Evolutionary conservation across 2,888 invertebrate species (phyloP).

Genomic region (Drosophila nr. perissopoda): DNA sequence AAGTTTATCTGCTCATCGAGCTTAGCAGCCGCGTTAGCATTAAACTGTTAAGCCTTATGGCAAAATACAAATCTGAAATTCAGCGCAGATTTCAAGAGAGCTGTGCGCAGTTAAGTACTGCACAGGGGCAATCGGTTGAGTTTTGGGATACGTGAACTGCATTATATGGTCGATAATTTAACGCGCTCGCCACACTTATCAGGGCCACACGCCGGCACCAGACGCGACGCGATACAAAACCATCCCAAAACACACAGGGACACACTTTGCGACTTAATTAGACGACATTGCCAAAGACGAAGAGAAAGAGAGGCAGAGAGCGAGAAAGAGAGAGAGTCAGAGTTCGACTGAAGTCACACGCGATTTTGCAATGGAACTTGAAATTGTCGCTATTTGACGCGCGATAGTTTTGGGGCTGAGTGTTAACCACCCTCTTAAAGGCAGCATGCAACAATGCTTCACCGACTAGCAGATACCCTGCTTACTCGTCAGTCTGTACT

Average conservation of each 20-base stretch:
- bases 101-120: slow-evolving; percentile 17
- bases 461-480: slow-evolving; percentile 3
- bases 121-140: slow-evolving; percentile 23
- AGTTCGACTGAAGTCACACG: slow-evolving; percentile 37
- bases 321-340: neutral
- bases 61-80: slow-evolving; percentile 48
- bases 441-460: too few relatives aligned
- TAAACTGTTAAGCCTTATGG: slow-evolving; percentile 18
- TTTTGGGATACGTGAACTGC: slow-evolving; percentile 73
- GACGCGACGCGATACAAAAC: slow-evolving; percentile 19
- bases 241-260: slow-evolving; percentile 56
- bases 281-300: slow-evolving; percentile 47
- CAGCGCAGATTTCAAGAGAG: slow-evolving; percentile 35
- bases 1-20: slow-evolving; percentile 30
- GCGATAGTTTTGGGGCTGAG: slow-evolving; percentile 24
- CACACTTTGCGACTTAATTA: slow-evolving; percentile 79
- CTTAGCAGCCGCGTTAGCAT: slow-evolving; percentile 17
- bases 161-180: slow-evolving; percentile 72
- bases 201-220: slow-evolving; percentile 61
- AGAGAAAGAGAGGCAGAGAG: slow-evolving; percentile 15
- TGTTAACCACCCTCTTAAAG: slow-evolving; percentile 16
- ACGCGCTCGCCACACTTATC: slow-evolving; percentile 72
- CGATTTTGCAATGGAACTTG: slow-evolving; percentile 53
- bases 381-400: slow-evolving; percentile 51
- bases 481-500: neutral